Percentiles rank a stretch among this genome's conserved stretches.
Conservation (phyloP, 2,113 vertebrate species). For the Psettodes erumei region DNA sequence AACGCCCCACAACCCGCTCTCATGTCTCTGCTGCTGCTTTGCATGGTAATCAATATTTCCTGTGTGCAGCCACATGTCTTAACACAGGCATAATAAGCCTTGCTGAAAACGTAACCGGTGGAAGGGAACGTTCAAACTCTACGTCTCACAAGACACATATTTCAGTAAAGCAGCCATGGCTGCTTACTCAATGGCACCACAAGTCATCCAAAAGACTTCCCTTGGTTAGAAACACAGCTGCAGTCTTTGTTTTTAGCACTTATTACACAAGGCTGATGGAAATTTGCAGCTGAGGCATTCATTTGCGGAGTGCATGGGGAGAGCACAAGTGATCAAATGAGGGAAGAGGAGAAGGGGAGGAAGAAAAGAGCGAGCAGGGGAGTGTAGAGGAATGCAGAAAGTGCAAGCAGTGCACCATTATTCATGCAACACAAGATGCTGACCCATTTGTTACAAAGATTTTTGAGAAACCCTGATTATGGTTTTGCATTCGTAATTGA, state of each 20-base stretch:
- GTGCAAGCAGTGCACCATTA: conserved; percentile 40
- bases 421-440: conserved; percentile 62
- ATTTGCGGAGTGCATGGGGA: conserved; percentile 8
- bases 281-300: conserved; percentile 76
- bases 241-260: conserved; percentile 66
- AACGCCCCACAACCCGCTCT: neutral
- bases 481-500: conserved; percentile 65
- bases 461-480: conserved; percentile 59
- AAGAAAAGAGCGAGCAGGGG: conserved; percentile 17
- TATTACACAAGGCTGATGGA: conserved; percentile 69
- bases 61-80: conserved; percentile 47
- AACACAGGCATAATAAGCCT: conserved; percentile 42
- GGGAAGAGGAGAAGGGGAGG: neutral
- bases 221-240: conserved; percentile 70
- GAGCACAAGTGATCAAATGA: conserved; percentile 40
- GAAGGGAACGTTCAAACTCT: conserved; percentile 32
- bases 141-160: conserved; percentile 39
- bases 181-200: conserved; percentile 31
- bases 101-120: conserved; percentile 33
- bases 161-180: conserved; percentile 24
- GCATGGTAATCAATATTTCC: conserved; percentile 60
- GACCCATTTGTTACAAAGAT: conserved; percentile 70
- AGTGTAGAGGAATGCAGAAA: conserved; percentile 36
- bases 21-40: conserved; percentile 33
- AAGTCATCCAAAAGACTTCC: conserved; percentile 63